Percentiles rank a stretch among this genome's conserved stretches.
Evolutionary conservation across 1,140 invertebrate species (phyloP).

Genomic region (Cydia amplana): DNA sequence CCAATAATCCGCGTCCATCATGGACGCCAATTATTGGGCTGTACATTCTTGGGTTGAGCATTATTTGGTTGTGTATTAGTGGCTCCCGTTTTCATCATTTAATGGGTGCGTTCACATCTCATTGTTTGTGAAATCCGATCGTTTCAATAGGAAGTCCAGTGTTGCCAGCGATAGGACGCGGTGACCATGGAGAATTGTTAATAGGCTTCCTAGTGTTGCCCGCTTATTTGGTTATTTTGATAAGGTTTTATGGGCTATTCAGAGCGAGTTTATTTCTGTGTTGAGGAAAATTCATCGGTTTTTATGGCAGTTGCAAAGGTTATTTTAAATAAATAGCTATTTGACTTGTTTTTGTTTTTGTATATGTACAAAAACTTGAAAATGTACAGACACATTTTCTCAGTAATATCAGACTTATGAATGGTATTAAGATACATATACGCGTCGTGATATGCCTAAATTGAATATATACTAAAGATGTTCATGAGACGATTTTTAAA

Average conservation of each 20-base stretch:
- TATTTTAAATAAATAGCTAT: not conserved
- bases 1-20: no score
- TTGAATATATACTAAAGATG: no score
- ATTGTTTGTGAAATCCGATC: constrained; percentile 70
- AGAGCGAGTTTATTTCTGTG: constrained; percentile 14
- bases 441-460: no score
- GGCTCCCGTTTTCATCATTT: constrained; percentile 65
- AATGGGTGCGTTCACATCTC: constrained; percentile 67
- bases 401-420: no score
- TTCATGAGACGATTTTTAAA: no score
- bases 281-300: constrained; percentile 9
- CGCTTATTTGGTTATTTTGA: constrained; percentile 40
- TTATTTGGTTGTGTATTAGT: no score
- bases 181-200: constrained; percentile 32
- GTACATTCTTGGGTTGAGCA: no score
- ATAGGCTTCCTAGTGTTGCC: constrained; percentile 46
- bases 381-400: no score
- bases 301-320: not conserved
- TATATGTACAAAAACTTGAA: no score
- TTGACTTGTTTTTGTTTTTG: not conserved
- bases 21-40: no score
- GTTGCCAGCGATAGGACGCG: constrained; percentile 32
- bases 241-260: constrained; percentile 28
- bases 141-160: constrained; percentile 64
- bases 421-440: no score